A percentile compares a stretch with the other conserved stretches of the same genome.
phyloP scores from a whole-genome alignment of 2,888 invertebrate genomes.

The Chrysolina oricalcia region DNA sequence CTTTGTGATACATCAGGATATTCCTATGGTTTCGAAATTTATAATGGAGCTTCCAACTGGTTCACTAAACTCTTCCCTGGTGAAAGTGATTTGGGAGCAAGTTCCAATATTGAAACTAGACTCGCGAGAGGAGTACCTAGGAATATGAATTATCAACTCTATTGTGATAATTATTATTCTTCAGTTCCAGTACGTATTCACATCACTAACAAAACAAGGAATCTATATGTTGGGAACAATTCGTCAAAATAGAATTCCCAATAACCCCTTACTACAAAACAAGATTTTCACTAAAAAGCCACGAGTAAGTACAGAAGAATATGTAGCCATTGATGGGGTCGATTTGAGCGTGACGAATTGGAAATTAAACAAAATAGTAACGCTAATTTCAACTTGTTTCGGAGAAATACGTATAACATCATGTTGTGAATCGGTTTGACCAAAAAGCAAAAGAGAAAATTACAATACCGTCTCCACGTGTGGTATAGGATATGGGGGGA shows the following conservation, averaged over 20 bases:
- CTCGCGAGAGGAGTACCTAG: not conserved
- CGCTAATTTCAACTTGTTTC: not conserved
- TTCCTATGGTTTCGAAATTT: no score
- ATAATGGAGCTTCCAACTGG: conserved; percentile 39
- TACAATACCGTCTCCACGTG: not conserved
- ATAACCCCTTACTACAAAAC: not conserved
- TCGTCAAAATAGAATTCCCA: conserved; percentile 18
- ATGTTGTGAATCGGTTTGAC: not conserved
- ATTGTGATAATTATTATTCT: conserved; percentile 14
- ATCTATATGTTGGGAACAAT: conserved; percentile 29
- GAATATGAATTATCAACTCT: not conserved
- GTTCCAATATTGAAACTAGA: not conserved
- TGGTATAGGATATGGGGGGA: conserved; percentile 9
- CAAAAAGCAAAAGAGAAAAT: not conserved
- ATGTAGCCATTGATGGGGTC: conserved; percentile 8
- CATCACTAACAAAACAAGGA: not conserved
- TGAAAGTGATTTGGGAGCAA: not conserved
- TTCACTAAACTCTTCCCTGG: conserved; percentile 3
- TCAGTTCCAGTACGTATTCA: not conserved
- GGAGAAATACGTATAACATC: not conserved
- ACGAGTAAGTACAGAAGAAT: conserved; percentile 14
- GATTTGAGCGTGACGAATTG: conserved; percentile 1
- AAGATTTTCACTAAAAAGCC: not conserved
- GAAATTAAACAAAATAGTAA: conserved; percentile 28
- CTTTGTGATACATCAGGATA: not conserved